A percentile compares a stretch with the other conserved stretches of the same genome.
These are phyloP conservation scores for Serrognathus titanus DNA, from an alignment of 2,888 invertebrate genomes.

Conservation along the genomic window DNA sequence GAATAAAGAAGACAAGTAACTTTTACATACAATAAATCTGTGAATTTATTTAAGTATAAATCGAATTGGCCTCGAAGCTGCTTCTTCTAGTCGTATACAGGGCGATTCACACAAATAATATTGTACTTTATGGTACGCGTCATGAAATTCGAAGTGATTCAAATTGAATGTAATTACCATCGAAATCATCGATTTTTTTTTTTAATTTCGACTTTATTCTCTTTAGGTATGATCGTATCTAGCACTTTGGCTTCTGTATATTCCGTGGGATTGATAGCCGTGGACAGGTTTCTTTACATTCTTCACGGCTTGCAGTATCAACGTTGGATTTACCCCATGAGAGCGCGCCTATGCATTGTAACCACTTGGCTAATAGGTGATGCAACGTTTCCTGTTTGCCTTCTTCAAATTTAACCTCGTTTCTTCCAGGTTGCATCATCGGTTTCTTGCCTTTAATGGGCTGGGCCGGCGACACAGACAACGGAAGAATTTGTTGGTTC, in stretches of 20 bases:
- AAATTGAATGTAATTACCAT: too few relatives aligned
- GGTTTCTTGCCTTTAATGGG: conserved; percentile 61
- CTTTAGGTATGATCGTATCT: conserved; percentile 60
- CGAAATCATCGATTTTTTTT: too few relatives aligned
- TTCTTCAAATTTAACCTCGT: background rate
- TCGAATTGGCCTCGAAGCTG: too few relatives aligned
- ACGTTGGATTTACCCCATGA: conserved; percentile 57
- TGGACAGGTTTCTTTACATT: conserved; percentile 64
- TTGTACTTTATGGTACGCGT: too few relatives aligned
- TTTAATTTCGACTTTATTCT: too few relatives aligned
- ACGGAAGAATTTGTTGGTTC: conserved; percentile 58
- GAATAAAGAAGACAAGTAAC: too few relatives aligned
- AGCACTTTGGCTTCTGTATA: conserved; percentile 62
- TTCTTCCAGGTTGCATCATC: conserved; percentile 51
- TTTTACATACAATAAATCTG: too few relatives aligned
- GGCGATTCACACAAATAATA: too few relatives aligned
- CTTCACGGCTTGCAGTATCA: conserved; percentile 62
- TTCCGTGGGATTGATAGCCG: conserved; percentile 61
- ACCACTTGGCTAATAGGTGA: conserved; percentile 58
- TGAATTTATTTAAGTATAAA: too few relatives aligned
- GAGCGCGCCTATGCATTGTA: conserved; percentile 56
- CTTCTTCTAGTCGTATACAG: too few relatives aligned
- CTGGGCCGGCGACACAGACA: conserved; percentile 54
- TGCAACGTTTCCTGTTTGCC: background rate
- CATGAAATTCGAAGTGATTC: too few relatives aligned